Evolutionary conservation across 2,888 invertebrate genomes (phyloP), one percentile per base, ranked within the genome.

Genomic region (Microctonus brassicae): DNA sequence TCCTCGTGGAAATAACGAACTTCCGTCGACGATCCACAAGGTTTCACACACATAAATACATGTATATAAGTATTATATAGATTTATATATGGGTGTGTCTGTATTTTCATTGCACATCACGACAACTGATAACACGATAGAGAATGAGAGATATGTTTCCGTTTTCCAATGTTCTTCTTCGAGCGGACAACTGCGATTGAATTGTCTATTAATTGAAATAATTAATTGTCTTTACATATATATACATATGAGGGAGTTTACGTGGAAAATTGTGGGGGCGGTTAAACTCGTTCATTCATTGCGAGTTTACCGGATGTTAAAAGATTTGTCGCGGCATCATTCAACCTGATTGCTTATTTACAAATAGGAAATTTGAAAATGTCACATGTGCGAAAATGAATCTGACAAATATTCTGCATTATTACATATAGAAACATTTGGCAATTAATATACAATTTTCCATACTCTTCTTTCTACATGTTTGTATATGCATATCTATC

Each of bases 341-440:
- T 72, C 47, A 20, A 65, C 81, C 81, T 86, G 86, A 87, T 87
- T 87, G 87, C 87, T 87, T 87, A 86, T 87, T 87, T 87, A 86
- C 87, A 87, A 87, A 87, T 87, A 87, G 87, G 87, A 87, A 87
- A 87, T 87, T 86, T 84, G 87, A 87, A 87, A 87, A 87, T 86
- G 86, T 82, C 47, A 47, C 47, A 17, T 47, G 47, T 17, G 17
- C 17, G 47, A 47, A 47, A 47, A 47, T 47, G 47, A 47, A 47
- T 47, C 47, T 7, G 17, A 3, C 0, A n/a, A 47, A 47, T 47
- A 47, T 47, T 17, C 2, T 39, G 39, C 0, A 10, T 36, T n/a
- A n/a, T n/a, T 39, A 39, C n/a, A 39, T 13, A n/a, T 13, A n/a
- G 39, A 39, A 3, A 13, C 67, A 72, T 69, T 69, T 63, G 68